Conservation (phyloP, 2,113 vertebrate species). For the Callocephalon fimbriatum region DNA sequence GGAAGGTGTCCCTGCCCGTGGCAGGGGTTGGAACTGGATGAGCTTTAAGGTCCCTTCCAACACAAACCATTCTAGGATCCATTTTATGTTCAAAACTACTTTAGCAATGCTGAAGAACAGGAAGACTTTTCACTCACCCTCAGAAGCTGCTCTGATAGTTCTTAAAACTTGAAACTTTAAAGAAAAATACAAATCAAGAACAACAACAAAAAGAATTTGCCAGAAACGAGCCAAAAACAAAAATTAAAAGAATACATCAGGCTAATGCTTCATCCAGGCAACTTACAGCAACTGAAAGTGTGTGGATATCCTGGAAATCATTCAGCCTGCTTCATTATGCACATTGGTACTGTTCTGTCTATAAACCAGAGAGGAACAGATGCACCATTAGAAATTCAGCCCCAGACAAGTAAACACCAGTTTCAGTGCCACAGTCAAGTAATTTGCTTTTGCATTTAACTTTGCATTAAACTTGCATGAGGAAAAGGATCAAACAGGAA, state of each 20-base stretch:
- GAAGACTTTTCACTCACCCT: not conserved
- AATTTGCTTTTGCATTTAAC: not conserved
- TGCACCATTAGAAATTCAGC: not conserved
- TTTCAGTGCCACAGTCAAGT: not conserved
- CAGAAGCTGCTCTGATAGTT: not conserved
- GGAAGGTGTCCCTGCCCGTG: not conserved
- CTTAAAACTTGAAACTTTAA: not conserved
- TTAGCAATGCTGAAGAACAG: not conserved
- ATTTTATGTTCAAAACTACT: not conserved
- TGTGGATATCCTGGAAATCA: not conserved
- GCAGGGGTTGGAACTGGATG: not conserved
- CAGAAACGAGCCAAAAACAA: not conserved
- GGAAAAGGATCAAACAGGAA: not conserved
- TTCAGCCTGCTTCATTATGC: not conserved
- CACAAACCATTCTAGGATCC: not conserved
- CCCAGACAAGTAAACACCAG: not conserved
- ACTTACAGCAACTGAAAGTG: not conserved
- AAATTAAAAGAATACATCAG: not conserved
- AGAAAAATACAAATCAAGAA: not conserved
- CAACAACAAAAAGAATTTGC: not conserved
- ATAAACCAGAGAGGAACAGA: not conserved
- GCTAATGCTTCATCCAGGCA: not conserved
- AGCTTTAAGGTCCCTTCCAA: not conserved
- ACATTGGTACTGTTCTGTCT: not conserved
- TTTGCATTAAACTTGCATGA: not conserved